Percentiles rank a stretch among this genome's conserved stretches.
Conservation (phyloP, 23 tunicate genomes). For the Trididemnum clinides region DNA sequence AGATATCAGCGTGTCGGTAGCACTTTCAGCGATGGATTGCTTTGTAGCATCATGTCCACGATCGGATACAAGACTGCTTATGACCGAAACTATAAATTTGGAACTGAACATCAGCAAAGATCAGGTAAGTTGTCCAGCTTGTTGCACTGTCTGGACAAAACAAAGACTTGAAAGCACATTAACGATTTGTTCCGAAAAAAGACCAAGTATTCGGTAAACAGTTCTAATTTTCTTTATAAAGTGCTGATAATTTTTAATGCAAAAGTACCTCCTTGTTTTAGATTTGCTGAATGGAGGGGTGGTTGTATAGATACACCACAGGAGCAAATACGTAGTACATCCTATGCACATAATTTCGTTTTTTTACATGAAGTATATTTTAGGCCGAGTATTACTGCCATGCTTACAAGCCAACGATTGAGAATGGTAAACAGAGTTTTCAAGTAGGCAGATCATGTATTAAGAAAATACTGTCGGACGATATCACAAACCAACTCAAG, state of each 20-base stretch:
- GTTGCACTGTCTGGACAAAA: too few relatives aligned
- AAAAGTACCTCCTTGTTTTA: too few relatives aligned
- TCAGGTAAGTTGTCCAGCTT: conserved; percentile 43
- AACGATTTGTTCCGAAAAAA: too few relatives aligned
- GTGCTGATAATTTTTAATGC: too few relatives aligned
- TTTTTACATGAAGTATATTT: too few relatives aligned
- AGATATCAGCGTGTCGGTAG: conserved; percentile 33
- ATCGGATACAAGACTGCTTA: background rate
- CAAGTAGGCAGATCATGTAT: conserved; percentile 46
- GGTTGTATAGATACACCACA: too few relatives aligned
- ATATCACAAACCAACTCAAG: background rate
- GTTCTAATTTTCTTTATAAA: too few relatives aligned
- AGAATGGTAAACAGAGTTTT: background rate
- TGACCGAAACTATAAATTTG: conserved; percentile 33
- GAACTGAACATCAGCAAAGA: conserved; percentile 55
- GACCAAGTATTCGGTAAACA: too few relatives aligned
- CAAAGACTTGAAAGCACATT: too few relatives aligned
- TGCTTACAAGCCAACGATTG: conserved; percentile 64
- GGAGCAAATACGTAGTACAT: too few relatives aligned
- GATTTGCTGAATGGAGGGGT: too few relatives aligned
- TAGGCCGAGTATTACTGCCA: conserved; percentile 78
- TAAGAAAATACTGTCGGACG: background rate
- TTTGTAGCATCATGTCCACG: conserved; percentile 62
- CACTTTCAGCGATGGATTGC: conserved; percentile 77
- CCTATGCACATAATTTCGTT: too few relatives aligned